Base-by-base conservation (phyloP, 2,113 vertebrate genomes). In the Phalacrocorax pelagicus region DNA sequence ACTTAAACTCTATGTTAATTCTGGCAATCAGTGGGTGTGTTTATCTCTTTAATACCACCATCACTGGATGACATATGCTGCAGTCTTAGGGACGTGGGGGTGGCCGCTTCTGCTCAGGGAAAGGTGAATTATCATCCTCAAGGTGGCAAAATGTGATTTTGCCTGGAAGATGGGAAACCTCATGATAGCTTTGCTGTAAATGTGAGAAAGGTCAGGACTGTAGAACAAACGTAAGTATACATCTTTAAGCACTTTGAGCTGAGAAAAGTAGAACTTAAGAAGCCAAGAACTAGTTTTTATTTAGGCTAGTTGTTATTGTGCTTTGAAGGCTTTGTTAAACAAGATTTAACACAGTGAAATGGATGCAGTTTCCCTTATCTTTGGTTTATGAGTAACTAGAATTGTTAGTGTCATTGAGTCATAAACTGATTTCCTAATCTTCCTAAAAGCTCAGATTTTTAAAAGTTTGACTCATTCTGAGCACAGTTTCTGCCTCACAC, bases 171-270 rank as follows among this genome's bases (percentile, higher is more conserved):
- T 47, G 16, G 22, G 58, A 84, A 94, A 89, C 5, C 16, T 81
- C 30, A 18, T 1, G 2, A 14, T 16, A 70, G 24, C 9, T 55
- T 71, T 83, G 17, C 36, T 58, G 32, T 51, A 58, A 42, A 62
- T 0, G 0, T 46, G n/a, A 62, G 27, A 84, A 81, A 55, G 5
- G 7, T 24, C 44, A 38, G 9, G 11, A 29, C 69, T 74, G 5
- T 32, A 80, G 40, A 74, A 67, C 7, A 69, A 73, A 44, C 2
- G 2, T 10, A 63, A 63, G 30, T 69, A 72, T 5, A 6, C 24
- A 38, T 7, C 81, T 73, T 73, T 46, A 90, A 86, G 54, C 4
- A 69, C 14, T 80, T 90, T 2, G 12, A 70, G 18, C 6, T 36
- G 29, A 62, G 30, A 65, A 52, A 73, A 80, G 16, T 42, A 55